These are phyloP conservation scores for Sisor rabdophorus DNA, from an alignment of 2,113 vertebrate genomes.

Conservation along the genomic window DNA sequence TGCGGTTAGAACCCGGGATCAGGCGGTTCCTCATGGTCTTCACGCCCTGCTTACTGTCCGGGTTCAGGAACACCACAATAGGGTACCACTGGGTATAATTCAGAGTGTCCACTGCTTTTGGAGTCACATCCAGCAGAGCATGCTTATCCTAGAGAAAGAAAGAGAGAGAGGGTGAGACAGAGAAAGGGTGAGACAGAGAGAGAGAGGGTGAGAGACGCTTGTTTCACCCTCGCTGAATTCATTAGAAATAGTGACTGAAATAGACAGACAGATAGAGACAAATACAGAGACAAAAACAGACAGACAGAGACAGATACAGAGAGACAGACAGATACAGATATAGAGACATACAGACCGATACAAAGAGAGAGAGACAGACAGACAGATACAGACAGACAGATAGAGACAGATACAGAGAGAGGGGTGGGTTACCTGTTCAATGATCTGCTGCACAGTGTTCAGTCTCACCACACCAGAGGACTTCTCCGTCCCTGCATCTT, in stretches of 20 bases:
- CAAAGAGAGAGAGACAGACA: conserved; percentile 20
- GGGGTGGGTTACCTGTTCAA: conserved; percentile 80
- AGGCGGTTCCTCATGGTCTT: conserved; percentile 91
- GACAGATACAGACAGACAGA: not conserved
- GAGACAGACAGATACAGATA: no score
- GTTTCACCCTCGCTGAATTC: no score
- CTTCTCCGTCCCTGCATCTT: conserved; percentile 89
- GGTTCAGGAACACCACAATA: conserved; percentile 92
- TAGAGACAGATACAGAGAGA: not conserved
- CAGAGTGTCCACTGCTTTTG: conserved; percentile 93
- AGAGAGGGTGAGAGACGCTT: not conserved
- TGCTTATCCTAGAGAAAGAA: conserved; percentile 65
- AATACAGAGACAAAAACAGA: no score
- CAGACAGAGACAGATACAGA: no score
- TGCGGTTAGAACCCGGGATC: conserved; percentile 84
- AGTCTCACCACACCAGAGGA: conserved; percentile 88
- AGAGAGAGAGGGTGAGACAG: not conserved
- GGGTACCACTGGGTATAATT: conserved; percentile 99
- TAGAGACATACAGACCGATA: no score
- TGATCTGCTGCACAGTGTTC: conserved; percentile 93
- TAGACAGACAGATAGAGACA: no score
- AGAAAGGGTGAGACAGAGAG: not conserved
- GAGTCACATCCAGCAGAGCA: conserved; percentile 91
- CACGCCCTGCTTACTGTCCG: conserved; percentile 89
- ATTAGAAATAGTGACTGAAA: no score